These are phyloP conservation scores for Todiramphus saurophagus DNA, from an alignment of 2,113 vertebrate species.

Conservation along the genomic window DNA sequence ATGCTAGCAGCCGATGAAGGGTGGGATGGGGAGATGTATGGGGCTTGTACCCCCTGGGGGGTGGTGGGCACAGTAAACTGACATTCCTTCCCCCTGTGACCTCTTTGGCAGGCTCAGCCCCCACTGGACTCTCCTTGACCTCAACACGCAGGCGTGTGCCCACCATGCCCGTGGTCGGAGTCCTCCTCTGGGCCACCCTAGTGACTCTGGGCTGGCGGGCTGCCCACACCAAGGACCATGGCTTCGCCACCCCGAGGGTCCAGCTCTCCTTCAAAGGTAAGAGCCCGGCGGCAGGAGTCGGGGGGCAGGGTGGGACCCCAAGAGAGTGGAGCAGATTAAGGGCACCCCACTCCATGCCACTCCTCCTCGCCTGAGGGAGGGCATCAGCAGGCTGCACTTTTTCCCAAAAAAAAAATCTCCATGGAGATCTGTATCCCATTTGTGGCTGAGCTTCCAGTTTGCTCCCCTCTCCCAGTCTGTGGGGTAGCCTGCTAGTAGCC, in stretches of 20 bases:
- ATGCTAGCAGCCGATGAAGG: background rate
- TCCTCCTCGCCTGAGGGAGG: rapidly evolving
- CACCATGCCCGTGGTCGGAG: slow-evolving; percentile 72
- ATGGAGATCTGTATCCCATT: background rate
- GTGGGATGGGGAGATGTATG: background rate
- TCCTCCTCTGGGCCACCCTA: slow-evolving; percentile 76
- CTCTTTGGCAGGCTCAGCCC: slow-evolving; percentile 40
- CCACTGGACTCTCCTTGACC: background rate
- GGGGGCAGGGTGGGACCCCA: background rate
- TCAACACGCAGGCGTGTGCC: slow-evolving; percentile 4
- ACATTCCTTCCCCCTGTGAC: background rate
- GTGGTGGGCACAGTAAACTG: background rate
- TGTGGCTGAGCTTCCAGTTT: background rate
- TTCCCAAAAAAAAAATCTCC: background rate
- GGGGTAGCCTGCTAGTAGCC: background rate
- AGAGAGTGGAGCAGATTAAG: background rate
- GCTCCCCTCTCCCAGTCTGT: background rate
- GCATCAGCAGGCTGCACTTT: background rate
- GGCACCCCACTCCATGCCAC: background rate
- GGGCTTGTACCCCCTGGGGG: background rate
- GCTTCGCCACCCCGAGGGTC: slow-evolving; percentile 64
- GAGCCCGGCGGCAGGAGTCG: background rate
- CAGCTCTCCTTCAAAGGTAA: slow-evolving; percentile 82
- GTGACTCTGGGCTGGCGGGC: slow-evolving; percentile 76
- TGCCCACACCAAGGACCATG: slow-evolving; percentile 67